A percentile compares a stretch with the other conserved stretches of the same genome.
Conservation (phyloP, 2,113 vertebrate genomes). For the Lynx canadensis region DNA sequence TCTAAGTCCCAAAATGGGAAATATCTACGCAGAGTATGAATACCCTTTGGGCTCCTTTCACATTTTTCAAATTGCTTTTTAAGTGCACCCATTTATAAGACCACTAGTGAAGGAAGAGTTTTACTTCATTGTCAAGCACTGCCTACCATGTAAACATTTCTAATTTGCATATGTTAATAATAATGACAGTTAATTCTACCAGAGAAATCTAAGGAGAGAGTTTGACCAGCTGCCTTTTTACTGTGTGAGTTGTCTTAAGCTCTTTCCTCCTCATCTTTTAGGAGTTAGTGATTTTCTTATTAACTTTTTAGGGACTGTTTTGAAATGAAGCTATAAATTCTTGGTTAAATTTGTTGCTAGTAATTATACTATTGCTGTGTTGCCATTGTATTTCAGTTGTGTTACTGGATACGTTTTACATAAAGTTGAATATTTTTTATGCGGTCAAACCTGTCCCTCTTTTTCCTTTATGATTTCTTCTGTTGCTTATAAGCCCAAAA, state of each 20-base stretch:
- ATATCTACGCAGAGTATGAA: not conserved
- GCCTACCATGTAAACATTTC: not conserved
- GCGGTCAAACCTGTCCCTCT: not conserved
- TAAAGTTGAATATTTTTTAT: conserved; percentile 42
- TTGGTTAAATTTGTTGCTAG: not conserved
- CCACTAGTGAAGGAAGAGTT: not conserved
- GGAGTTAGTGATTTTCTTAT: not conserved
- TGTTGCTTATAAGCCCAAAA: not conserved
- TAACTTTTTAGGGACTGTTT: not conserved
- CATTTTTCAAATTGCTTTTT: conserved; percentile 7
- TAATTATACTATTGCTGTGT: not conserved
- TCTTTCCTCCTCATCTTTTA: not conserved
- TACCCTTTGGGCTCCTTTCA: not conserved
- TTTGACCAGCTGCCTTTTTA: not conserved
- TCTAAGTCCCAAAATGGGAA: not conserved
- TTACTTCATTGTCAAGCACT: not conserved
- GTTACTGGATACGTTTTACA: not conserved
- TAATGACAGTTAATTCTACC: not conserved
- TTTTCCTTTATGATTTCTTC: conserved; percentile 32
- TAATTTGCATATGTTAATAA: not conserved
- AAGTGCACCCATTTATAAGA: not conserved
- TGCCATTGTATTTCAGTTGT: not conserved
- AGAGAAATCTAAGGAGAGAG: not conserved
- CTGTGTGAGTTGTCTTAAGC: not conserved
- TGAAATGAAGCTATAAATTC: conserved; percentile 4